A percentile compares a stretch with the other conserved stretches of the same genome.
These are phyloP conservation scores for Calonectris borealis DNA, from an alignment of 2,113 vertebrate genomes.

Conservation along the genomic window DNA sequence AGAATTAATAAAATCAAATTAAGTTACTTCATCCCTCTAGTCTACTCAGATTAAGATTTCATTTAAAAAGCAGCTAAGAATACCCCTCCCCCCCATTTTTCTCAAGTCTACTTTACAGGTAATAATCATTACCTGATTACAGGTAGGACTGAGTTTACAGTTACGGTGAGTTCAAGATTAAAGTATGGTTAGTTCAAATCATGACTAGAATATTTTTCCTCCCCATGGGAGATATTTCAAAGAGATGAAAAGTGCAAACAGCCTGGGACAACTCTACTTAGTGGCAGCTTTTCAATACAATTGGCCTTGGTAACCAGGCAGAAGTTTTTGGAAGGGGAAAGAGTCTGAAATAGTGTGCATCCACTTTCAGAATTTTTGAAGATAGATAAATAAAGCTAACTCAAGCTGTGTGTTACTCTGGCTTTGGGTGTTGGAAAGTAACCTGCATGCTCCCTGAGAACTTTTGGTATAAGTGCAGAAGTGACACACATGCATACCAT, in stretches of 20 bases:
- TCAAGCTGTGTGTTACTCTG: not conserved
- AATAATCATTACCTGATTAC: not conserved
- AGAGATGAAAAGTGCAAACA: not conserved
- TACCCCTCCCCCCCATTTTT: not conserved
- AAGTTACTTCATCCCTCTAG: not conserved
- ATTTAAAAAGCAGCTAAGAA: not conserved
- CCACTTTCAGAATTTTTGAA: not conserved
- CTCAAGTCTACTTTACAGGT: not conserved
- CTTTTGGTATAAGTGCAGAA: not conserved
- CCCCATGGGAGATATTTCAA: not conserved
- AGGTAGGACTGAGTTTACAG: not conserved
- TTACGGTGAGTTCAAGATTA: not conserved
- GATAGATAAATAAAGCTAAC: not conserved
- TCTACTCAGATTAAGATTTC: not conserved
- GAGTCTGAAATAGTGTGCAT: not conserved
- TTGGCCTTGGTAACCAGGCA: not conserved
- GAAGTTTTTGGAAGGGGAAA: not conserved
- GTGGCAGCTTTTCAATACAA: not conserved
- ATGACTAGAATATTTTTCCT: not conserved
- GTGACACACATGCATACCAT: too few relatives aligned
- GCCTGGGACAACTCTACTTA: not conserved
- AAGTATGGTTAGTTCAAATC: not conserved
- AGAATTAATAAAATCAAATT: not conserved
- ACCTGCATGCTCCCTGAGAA: not conserved
- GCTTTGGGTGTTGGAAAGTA: not conserved